Conservation (phyloP, 2,888 invertebrate species). For the Leptopilina myrica region DNA sequence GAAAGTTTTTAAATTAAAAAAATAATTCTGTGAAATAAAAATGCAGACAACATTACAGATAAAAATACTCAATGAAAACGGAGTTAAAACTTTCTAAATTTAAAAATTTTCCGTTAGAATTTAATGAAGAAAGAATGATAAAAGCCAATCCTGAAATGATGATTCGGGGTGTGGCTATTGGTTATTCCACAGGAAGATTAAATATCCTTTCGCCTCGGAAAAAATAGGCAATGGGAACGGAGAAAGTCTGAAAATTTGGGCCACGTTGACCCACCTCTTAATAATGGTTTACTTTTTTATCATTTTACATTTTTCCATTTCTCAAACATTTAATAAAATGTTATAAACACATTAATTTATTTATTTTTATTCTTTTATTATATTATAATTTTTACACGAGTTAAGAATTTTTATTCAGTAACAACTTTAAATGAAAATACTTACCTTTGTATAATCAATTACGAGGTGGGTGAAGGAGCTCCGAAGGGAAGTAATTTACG, state of each 20-base stretch:
- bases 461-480: slow-evolving; percentile 9
- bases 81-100: too few species aligned
- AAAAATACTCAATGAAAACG: too few species aligned
- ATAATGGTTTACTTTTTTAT: neutral
- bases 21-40: too few species aligned
- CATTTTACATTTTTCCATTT: too few species aligned
- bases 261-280: slow-evolving; percentile 32
- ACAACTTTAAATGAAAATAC: neutral
- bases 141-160: slow-evolving; percentile 8
- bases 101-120: neutral
- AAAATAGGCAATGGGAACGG: slow-evolving; percentile 33
- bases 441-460: neutral
- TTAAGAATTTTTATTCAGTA: too few species aligned
- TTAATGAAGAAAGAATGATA: neutral
- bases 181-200: neutral
- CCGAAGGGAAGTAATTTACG: neutral
- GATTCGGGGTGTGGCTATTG: neutral
- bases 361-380: neutral
- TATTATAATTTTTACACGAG: neutral
- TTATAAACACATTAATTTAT: too few species aligned
- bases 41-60: too few species aligned
- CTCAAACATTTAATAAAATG: too few species aligned
- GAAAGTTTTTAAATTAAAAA: too few species aligned
- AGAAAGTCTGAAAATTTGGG: slow-evolving; percentile 38
- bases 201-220: slow-evolving; percentile 13